These are phyloP conservation scores for Phalloptychus januarius DNA, from an alignment of 2,797 vertebrate species.

Conservation along the genomic window DNA sequence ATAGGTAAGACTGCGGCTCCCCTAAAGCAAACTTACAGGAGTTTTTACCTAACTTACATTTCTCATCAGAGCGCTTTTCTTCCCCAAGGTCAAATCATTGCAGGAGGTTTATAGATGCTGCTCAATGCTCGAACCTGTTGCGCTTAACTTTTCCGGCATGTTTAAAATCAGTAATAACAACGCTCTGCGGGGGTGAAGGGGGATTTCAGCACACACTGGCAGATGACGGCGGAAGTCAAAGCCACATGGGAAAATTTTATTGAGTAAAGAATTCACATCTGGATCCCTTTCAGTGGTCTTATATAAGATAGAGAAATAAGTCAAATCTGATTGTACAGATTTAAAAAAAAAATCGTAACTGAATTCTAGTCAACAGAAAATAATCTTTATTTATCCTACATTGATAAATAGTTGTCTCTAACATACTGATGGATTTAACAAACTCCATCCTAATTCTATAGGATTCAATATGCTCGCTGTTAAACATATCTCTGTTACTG, in stretches of 20 bases:
- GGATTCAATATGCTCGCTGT: background rate
- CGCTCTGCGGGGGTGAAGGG: background rate
- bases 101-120: background rate
- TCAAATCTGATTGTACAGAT: background rate
- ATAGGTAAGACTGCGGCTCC: slow-evolving; percentile 83
- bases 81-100: background rate
- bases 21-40: background rate
- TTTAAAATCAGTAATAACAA: background rate
- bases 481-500: slow-evolving; percentile 20
- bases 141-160: background rate
- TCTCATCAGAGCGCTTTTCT: background rate
- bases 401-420: background rate
- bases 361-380: background rate
- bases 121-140: slow-evolving; percentile 7
- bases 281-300: background rate
- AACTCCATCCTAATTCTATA: background rate
- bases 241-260: background rate
- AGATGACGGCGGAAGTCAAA: background rate
- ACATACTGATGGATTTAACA: background rate
- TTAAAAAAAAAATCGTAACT: background rate
- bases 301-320: background rate
- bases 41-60: background rate
- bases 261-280: background rate
- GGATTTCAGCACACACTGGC: background rate
- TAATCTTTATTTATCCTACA: background rate